These are phyloP conservation scores for Anthopleura sola DNA, from an alignment of 64 coral and sea anemone genomes.

Conservation along the genomic window DNA sequence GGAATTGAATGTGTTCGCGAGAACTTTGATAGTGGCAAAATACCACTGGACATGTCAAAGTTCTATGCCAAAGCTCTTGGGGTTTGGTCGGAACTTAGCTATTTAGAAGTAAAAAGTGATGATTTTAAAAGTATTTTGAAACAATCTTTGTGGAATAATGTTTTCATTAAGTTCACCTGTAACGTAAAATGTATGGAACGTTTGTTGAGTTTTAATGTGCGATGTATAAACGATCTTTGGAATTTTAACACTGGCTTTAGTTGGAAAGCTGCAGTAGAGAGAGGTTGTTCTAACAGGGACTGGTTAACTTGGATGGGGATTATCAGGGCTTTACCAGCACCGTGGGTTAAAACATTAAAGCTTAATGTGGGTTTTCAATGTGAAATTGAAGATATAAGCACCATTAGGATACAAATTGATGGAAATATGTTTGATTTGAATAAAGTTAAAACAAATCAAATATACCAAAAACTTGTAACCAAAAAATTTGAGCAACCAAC, in stretches of 20 bases:
- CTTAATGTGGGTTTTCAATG: too few relatives aligned
- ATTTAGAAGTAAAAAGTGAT: not conserved
- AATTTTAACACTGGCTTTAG: not conserved
- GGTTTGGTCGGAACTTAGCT: not conserved
- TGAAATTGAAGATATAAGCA: too few relatives aligned
- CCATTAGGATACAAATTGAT: too few relatives aligned
- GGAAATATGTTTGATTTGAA: too few relatives aligned
- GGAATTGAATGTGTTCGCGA: not conserved
- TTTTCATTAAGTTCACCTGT: not conserved
- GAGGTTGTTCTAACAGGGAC: not conserved
- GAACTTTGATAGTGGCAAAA: not conserved
- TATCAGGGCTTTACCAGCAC: not conserved
- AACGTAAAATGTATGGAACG: not conserved
- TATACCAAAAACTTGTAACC: too few relatives aligned
- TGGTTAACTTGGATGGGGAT: not conserved
- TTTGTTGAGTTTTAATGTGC: not conserved
- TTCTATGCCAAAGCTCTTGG: not conserved
- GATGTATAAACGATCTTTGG: not conserved
- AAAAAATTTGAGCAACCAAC: too few relatives aligned
- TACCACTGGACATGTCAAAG: not conserved
- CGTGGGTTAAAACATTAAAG: not conserved
- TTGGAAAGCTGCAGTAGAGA: not conserved
- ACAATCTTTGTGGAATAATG: not conserved
- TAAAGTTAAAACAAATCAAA: too few relatives aligned
- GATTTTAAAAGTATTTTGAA: not conserved